phyloP scores from a whole-genome alignment of 2,797 vertebrate genomes.

The Sebastes hubbsi region DNA sequence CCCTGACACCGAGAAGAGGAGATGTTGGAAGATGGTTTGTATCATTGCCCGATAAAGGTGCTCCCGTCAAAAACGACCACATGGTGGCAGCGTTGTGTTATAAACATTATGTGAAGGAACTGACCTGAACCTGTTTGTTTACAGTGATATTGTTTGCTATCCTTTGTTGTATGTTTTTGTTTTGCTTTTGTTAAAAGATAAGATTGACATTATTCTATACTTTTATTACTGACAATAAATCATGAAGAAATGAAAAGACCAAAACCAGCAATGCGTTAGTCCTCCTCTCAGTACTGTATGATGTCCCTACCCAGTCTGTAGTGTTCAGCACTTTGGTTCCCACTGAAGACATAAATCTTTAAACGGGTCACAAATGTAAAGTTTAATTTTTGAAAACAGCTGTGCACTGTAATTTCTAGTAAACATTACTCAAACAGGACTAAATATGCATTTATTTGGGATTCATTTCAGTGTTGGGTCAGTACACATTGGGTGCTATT shows the following conservation, averaged over 20 bases:
- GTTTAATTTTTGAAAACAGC: not conserved
- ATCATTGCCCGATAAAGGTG: not conserved
- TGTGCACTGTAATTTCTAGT: not conserved
- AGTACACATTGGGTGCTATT: not conserved
- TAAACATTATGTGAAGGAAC: not conserved
- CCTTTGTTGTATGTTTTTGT: not conserved
- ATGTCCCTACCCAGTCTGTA: not conserved
- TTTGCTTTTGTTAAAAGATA: too few relatives aligned
- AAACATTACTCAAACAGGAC: not conserved
- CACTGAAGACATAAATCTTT: not conserved
- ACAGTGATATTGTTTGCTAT: not conserved
- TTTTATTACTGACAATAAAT: not conserved
- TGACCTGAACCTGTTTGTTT: not conserved
- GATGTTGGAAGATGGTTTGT: not conserved
- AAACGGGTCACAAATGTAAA: not conserved
- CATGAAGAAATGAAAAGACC: not conserved
- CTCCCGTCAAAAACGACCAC: slow-evolving; percentile 12
- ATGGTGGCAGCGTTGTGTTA: slow-evolving; percentile 49
- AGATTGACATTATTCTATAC: not conserved
- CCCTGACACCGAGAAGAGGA: not conserved
- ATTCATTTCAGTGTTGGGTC: not conserved
- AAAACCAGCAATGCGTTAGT: not conserved
- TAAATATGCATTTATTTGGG: not conserved
- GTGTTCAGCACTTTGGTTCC: not conserved
- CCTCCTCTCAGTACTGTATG: not conserved